A percentile compares a stretch with the other conserved stretches of the same genome.
Evolutionary conservation across 2,888 invertebrate species (phyloP).

Genomic region (Caprella mutica): DNA sequence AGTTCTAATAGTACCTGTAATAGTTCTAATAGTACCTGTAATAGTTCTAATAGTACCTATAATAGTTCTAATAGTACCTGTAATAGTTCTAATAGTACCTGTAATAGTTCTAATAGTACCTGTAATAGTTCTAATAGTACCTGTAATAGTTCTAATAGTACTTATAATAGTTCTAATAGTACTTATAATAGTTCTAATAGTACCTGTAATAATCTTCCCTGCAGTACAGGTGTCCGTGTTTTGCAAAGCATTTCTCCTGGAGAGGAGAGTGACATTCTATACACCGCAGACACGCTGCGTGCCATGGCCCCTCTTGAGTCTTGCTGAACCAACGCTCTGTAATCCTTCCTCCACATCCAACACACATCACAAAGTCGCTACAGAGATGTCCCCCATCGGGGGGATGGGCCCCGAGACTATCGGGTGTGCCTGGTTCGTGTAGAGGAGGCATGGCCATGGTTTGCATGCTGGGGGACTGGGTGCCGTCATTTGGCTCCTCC

Average conservation of each 20-base stretch:
- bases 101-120: too few relatives aligned
- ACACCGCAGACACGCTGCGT: constrained; percentile 69
- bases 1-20: too few relatives aligned
- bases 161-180: too few relatives aligned
- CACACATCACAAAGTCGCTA: constrained; percentile 40
- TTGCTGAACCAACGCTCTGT: constrained; percentile 53
- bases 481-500: neutral
- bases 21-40: too few relatives aligned
- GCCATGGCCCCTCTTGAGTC: constrained; percentile 82
- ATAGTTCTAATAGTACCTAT: too few relatives aligned
- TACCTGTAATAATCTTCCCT: constrained; percentile 90
- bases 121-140: too few relatives aligned
- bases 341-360: constrained; percentile 52
- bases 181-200: constrained; percentile 27
- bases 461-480: neutral
- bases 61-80: too few relatives aligned
- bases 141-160: too few relatives aligned
- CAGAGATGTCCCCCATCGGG: neutral
- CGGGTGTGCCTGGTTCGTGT: neutral
- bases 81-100: too few relatives aligned
- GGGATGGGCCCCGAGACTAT: neutral
- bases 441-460: neutral
- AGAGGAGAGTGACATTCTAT: constrained; percentile 72
- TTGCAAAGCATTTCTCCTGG: constrained; percentile 75
- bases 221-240: constrained; percentile 83